Evolutionary conservation across 2,888 invertebrate genomes (phyloP), one percentile per base, ranked within the genome.

Genomic region (Dryadula phaetusa): DNA sequence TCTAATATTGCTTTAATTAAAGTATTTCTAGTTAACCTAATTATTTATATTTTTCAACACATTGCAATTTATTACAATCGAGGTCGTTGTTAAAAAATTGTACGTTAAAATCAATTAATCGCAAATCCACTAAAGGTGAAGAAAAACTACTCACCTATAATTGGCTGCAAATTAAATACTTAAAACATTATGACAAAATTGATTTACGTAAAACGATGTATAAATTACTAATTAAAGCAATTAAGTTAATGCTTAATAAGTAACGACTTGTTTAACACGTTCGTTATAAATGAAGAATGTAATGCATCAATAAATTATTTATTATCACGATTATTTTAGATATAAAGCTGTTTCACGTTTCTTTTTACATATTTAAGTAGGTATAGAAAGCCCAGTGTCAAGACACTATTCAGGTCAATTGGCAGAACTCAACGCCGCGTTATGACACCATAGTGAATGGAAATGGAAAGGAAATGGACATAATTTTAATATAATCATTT

Each of bases 151-250:
- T 34, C 8, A 8, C 32, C 8, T 34, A 7, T 34, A 34, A 34
- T 34, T 7, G 6, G 1, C 8, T 5, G n/a, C 14, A 25, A 49
- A n/a, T 0, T 7, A 25, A n/a, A 49, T 49, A n/a, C 25, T 25
- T 16, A 25, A 28, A 49, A 7, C 8, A n/a, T n/a, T 12, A 14
- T 22, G 5, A 22, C 22, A 22, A 2, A 28, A 7, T 25, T 28
- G 10, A 28, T 28, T 25, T n/a, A 49, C n/a, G n/a, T 25, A 8
- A 49, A 7, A 28, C 3, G n/a, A 49, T 1, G 8, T 49, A 25
- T 49, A 10, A 16, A n/a, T 49, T 49, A 49, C 28, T 49, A 49
- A 49, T 28, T 49, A 49, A 25, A 28, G n/a, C 49, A 49, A 49
- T 49, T 49, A n/a, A n/a, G n/a, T n/a, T 16, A 49, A n/a, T n/a